A percentile compares a stretch with the other conserved stretches of the same genome.
These are phyloP conservation scores for Heliocidaris tuberculata DNA, from an alignment of 35 echinoderm and acorn worm species.

Conservation along the genomic window DNA sequence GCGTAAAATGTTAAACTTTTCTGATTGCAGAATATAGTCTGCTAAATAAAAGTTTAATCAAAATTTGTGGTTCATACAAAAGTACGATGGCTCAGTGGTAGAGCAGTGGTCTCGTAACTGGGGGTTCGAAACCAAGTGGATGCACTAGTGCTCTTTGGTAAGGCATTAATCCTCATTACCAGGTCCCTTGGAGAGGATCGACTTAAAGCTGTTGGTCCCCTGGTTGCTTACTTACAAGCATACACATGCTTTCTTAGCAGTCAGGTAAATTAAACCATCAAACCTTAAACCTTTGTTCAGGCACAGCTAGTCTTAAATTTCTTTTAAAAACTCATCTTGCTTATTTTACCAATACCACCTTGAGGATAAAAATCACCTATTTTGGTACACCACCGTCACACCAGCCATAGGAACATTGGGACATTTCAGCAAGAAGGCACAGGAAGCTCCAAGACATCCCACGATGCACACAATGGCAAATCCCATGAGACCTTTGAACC, in stretches of 20 bases:
- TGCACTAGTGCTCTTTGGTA: no score
- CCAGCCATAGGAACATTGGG: constrained; percentile 88
- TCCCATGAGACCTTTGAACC: constrained; percentile 70
- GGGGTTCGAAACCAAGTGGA: no score
- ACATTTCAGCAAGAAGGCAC: constrained; percentile 69
- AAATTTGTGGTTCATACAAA: no score
- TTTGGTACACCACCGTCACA: constrained; percentile 73
- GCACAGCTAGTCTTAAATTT: neutral
- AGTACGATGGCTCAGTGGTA: no score
- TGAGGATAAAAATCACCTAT: constrained; percentile 42
- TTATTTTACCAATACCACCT: neutral
- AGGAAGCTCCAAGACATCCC: constrained; percentile 41
- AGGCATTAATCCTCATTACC: no score
- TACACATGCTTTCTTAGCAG: no score
- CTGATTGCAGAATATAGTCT: neutral
- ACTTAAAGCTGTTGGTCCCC: no score
- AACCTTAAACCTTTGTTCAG: no score
- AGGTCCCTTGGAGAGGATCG: no score
- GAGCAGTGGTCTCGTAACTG: no score
- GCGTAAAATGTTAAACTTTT: neutral
- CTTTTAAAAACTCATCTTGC: neutral
- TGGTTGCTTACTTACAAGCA: no score
- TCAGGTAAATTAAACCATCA: no score
- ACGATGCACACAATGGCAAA: constrained; percentile 55
- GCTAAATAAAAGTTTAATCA: neutral